Conservation (phyloP, 2,113 vertebrate genomes). For the Columbina picui region DNA sequence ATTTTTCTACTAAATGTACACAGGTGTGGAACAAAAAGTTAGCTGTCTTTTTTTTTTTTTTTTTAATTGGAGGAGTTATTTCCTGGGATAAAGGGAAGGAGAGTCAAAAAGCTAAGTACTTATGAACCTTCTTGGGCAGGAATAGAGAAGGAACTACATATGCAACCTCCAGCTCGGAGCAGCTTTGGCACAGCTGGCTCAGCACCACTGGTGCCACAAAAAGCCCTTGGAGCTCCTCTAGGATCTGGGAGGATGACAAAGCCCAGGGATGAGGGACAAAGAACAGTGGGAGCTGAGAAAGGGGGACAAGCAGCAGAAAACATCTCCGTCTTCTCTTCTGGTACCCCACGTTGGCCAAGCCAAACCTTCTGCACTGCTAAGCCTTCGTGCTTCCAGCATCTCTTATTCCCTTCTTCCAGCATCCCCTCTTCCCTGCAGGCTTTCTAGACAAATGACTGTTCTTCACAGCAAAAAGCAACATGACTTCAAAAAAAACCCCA, state of each 20-base stretch:
- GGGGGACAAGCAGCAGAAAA: not conserved
- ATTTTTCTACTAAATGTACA: not conserved
- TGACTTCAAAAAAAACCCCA: not conserved
- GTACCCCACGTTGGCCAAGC: not conserved
- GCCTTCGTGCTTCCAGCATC: not conserved
- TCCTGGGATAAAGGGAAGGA: not conserved
- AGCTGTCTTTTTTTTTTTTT: not conserved
- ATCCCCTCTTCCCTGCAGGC: too few species aligned
- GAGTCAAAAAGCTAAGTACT: not conserved
- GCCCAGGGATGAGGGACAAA: not conserved
- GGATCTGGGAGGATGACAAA: not conserved
- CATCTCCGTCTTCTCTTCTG: not conserved
- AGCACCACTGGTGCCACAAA: not conserved
- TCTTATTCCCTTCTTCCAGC: not conserved
- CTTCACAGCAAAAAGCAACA: not conserved
- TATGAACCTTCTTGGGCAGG: not conserved
- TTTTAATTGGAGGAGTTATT: not conserved
- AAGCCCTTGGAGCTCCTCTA: not conserved
- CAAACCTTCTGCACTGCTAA: not conserved
- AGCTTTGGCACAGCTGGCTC: not conserved
- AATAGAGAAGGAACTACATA: fast-evolving
- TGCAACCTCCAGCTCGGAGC: fast-evolving
- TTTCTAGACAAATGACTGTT: not conserved
- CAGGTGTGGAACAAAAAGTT: not conserved
- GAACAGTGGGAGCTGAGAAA: not conserved